These are phyloP conservation scores for Octomys mimax DNA, from an alignment of 2,797 vertebrate genomes.

Conservation along the genomic window DNA sequence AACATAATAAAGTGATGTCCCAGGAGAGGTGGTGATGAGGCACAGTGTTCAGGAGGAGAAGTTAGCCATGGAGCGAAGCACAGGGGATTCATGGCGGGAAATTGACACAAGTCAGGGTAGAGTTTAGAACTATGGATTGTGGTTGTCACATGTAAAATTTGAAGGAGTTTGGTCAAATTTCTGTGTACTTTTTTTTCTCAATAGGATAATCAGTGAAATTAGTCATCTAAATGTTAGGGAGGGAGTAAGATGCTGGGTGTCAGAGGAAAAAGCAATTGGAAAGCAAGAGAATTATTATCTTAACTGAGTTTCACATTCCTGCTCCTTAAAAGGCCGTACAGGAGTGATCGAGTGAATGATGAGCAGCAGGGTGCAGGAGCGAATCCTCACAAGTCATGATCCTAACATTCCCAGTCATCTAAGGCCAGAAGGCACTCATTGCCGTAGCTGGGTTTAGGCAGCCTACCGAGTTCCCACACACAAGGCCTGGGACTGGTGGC, in stretches of 20 bases:
- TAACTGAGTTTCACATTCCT: not conserved
- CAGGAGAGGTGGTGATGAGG: not conserved
- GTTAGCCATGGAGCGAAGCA: no score
- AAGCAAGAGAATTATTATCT: not conserved
- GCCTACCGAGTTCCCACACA: fast-evolving
- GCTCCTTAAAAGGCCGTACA: not conserved
- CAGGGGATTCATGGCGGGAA: not conserved
- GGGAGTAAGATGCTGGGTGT: not conserved
- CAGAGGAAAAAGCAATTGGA: not conserved
- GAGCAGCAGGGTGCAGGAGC: no score
- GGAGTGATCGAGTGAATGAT: not conserved
- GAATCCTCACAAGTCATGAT: no score
- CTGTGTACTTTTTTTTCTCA: not conserved
- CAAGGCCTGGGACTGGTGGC: not conserved
- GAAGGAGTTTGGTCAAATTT: not conserved
- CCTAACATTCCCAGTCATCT: not conserved
- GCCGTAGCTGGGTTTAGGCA: not conserved
- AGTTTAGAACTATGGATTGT: no score
- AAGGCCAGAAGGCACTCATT: not conserved
- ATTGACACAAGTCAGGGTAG: not conserved
- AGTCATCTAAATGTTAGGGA: not conserved
- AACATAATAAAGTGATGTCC: not conserved
- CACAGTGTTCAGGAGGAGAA: no score
- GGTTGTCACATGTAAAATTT: not conserved
- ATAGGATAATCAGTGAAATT: not conserved